A percentile compares a stretch with the other conserved stretches of the same genome.
Evolutionary conservation across 2,888 invertebrate genomes (phyloP).

Genomic region (Opisthograptis luteolata): DNA sequence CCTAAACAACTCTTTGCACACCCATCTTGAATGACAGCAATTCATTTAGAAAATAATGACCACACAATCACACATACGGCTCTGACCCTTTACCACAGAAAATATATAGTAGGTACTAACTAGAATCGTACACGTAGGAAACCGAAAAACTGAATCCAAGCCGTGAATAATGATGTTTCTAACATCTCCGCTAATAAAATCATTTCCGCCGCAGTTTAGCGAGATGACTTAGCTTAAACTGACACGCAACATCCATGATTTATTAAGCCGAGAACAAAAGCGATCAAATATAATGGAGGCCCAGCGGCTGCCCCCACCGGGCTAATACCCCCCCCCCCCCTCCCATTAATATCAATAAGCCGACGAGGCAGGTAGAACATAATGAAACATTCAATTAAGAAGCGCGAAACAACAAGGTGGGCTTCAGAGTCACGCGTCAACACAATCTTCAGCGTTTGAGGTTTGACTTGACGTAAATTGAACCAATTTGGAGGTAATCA

Average conservation of each 20-base stretch:
- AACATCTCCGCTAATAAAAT: too few species aligned
- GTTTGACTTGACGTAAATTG: slow-evolving; percentile 24
- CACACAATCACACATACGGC: too few species aligned
- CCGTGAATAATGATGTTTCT: too few species aligned
- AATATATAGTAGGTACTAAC: too few species aligned
- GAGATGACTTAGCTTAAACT: too few species aligned
- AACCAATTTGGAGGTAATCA: slow-evolving; percentile 32
- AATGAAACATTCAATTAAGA: slow-evolving; percentile 15
- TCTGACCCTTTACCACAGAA: too few species aligned
- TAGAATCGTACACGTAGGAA: too few species aligned
- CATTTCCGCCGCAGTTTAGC: too few species aligned
- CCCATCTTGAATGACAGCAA: too few species aligned
- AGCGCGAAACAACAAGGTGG: neutral
- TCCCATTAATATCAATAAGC: neutral
- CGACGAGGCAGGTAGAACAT: neutral
- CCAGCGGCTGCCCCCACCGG: neutral
- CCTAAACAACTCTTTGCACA: too few species aligned
- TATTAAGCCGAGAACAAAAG: slow-evolving; percentile 25
- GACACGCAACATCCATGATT: slow-evolving; percentile 11
- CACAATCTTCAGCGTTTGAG: slow-evolving; percentile 17
- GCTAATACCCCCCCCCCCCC: neutral
- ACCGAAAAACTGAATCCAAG: too few species aligned
- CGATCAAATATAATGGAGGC: slow-evolving; percentile 14
- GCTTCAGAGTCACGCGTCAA: slow-evolving; percentile 5
- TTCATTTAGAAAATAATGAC: too few species aligned